Conservation (phyloP, 2,113 vertebrate genomes). For the Xiphophorus maculatus region DNA sequence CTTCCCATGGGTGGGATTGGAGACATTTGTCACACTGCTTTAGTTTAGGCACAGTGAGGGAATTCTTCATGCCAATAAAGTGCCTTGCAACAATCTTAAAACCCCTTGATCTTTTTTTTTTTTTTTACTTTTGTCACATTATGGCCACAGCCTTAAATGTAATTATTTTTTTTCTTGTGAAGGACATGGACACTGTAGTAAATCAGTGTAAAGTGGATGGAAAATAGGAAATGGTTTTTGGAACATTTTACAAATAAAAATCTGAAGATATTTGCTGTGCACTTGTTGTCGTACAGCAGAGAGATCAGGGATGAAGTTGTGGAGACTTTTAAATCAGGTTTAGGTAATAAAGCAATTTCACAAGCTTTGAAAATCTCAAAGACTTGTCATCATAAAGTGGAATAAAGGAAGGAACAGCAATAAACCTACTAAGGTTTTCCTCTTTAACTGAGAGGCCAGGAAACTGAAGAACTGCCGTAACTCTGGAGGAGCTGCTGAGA, state of each 20-base stretch:
- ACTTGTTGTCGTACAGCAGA: neutral
- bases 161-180: neutral
- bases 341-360: neutral
- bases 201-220: neutral
- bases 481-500: neutral
- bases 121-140: neutral
- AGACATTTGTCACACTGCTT: constrained; percentile 10
- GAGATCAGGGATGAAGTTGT: neutral
- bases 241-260: neutral
- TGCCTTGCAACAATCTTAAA: neutral
- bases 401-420: neutral
- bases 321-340: neutral
- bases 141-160: no score
- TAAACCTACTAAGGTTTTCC: neutral
- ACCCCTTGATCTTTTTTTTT: neutral
- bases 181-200: neutral
- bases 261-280: neutral
- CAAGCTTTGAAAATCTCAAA: neutral
- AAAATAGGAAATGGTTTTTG: neutral
- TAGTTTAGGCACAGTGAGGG: neutral
- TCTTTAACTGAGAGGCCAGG: neutral
- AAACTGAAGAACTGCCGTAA: neutral
- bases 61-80: neutral
- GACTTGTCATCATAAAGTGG: neutral
- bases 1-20: constrained; percentile 2